Conservation (phyloP, 1,140 invertebrate genomes). For the Druon quercuslanigerum region DNA sequence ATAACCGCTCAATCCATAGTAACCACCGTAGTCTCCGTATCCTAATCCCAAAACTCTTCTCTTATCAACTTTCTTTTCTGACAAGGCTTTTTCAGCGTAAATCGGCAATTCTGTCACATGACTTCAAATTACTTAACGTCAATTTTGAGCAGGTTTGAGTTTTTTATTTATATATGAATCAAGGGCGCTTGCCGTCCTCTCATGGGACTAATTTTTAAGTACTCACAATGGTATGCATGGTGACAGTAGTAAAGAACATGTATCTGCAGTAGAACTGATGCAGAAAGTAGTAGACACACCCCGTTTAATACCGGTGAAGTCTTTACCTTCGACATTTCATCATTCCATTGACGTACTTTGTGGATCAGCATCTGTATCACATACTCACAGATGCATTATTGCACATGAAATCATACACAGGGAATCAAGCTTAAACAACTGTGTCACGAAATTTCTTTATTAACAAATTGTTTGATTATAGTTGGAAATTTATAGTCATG, state of each 20-base stretch:
- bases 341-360: slow-evolving; percentile 50
- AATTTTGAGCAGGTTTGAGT: too few species aligned
- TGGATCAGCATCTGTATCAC: slow-evolving; percentile 48
- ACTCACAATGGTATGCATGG: slow-evolving; percentile 69
- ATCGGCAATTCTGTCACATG: slow-evolving; percentile 53
- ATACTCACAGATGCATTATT: slow-evolving; percentile 35
- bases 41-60: slow-evolving; percentile 60
- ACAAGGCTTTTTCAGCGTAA: slow-evolving; percentile 51
- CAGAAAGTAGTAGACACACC: slow-evolving; percentile 50
- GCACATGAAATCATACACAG: slow-evolving; percentile 37
- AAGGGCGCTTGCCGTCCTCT: too few species aligned
- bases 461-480: too few species aligned
- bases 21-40: slow-evolving; percentile 47
- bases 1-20: slow-evolving; percentile 33
- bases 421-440: slow-evolving; percentile 10
- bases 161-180: too few species aligned
- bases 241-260: slow-evolving; percentile 48
- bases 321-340: slow-evolving; percentile 57
- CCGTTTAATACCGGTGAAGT: slow-evolving; percentile 66
- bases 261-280: slow-evolving; percentile 63
- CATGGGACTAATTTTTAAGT: too few species aligned
- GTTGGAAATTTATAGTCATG: too few species aligned
- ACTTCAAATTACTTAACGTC: too few species aligned
- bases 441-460: too few species aligned
- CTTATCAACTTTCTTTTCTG: slow-evolving; percentile 65